Evolutionary conservation across 2,113 vertebrate genomes (phyloP), one percentile per base, ranked within the genome.

Genomic region (Damaliscus lunatus): DNA sequence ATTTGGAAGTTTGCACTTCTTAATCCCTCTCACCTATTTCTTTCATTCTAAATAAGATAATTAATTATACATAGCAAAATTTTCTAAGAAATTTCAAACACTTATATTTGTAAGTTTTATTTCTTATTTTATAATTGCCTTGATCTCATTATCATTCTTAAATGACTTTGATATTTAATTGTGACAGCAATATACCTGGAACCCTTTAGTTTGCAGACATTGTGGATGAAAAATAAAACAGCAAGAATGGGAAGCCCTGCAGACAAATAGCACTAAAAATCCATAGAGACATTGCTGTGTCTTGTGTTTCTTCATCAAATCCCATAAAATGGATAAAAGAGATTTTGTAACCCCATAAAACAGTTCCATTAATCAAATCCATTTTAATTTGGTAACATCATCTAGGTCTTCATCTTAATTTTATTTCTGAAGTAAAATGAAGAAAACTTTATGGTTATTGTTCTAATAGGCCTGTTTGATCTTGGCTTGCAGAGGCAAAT

Each of bases 391-490:
- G 16, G 23, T 95, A 96, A 53, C 94, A 96, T 85, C 93, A 96
- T 96, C 97, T 74, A 89, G 84, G 71, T n/a, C 94, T 97, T 19
- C 88, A 53, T 86, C 85, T 46, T 86, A 21, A 95, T 92, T 95
- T 97, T 96, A 90, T 33, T 91, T 98, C 97, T 98, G 88, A 98
- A 98, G 48, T 82, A 93, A 97, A 98, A 98, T 88, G 95, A 96
- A 91, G 17, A 29, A 96, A 90, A 17, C 2, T 43, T 74, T 90
- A 36, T 77, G 78, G 40, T 52, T 25, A 82, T 96, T 89, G 67
- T 81, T 97, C 93, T 90, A 55, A 85, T 71, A 96, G 53, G 40
- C 67, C 29, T 10, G n/a, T 62, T 85, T 91, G 81, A 80, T 23
- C 36, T 67, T 85, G 31, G 23, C 48, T 48, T 67, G 31, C 16